These are phyloP conservation scores for Harpalus rufipes DNA, from an alignment of 2,888 invertebrate genomes.

Conservation along the genomic window DNA sequence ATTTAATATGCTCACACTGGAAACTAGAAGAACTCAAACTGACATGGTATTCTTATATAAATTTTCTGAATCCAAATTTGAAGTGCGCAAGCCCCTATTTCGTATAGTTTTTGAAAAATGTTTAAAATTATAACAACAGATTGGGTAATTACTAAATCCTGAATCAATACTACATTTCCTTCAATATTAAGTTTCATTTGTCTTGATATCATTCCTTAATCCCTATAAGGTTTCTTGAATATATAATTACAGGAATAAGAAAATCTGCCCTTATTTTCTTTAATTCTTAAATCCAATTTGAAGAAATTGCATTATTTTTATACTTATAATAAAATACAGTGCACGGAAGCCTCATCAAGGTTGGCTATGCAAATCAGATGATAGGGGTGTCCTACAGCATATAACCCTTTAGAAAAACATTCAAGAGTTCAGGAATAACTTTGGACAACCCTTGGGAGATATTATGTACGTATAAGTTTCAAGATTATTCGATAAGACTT, in stretches of 20 bases:
- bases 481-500: slow-evolving; percentile 54
- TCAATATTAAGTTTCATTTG: too few relatives aligned
- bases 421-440: background rate
- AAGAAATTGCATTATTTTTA: slow-evolving; percentile 73
- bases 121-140: too few relatives aligned
- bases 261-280: slow-evolving; percentile 65
- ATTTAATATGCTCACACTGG: too few relatives aligned
- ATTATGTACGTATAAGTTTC: slow-evolving; percentile 17
- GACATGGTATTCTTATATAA: too few relatives aligned
- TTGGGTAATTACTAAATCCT: too few relatives aligned
- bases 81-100: too few relatives aligned
- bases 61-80: too few relatives aligned
- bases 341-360: slow-evolving; percentile 46
- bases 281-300: slow-evolving; percentile 72
- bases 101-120: too few relatives aligned
- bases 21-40: too few relatives aligned
- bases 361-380: slow-evolving; percentile 14
- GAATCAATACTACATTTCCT: too few relatives aligned
- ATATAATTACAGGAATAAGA: slow-evolving; percentile 4
- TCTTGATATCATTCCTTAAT: slow-evolving; percentile 16
- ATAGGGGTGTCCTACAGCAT: background rate
- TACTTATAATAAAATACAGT: slow-evolving; percentile 69
- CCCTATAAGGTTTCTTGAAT: too few relatives aligned
- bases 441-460: slow-evolving; percentile 23
- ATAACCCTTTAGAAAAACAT: too few relatives aligned